phyloP scores from a whole-genome alignment of 92 coral and sea anemone species.

The Diadumene lineata region DNA sequence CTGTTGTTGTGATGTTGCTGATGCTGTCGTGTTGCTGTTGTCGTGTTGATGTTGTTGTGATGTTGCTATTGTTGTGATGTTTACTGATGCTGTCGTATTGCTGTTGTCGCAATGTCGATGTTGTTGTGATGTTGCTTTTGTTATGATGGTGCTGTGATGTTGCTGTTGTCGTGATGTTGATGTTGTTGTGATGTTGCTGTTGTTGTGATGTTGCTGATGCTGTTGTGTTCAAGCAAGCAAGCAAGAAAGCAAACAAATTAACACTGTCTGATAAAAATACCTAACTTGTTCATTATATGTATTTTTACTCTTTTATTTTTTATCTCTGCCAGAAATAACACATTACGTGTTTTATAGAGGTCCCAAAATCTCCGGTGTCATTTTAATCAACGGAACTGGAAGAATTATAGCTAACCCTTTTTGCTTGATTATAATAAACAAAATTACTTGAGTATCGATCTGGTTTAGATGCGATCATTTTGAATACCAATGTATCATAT shows the following conservation, averaged over 20 bases:
- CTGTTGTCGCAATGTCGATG: not conserved
- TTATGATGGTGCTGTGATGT: not conserved
- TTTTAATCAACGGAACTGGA: not conserved
- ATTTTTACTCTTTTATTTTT: too few relatives aligned
- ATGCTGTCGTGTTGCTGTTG: not conserved
- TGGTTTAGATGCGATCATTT: too few relatives aligned
- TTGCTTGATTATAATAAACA: not conserved
- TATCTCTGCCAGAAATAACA: too few relatives aligned
- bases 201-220: not conserved
- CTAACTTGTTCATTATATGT: too few relatives aligned
- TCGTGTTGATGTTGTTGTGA: not conserved
- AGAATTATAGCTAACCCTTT: not conserved
- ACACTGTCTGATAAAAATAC: too few relatives aligned
- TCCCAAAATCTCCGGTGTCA: not conserved
- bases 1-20: not conserved
- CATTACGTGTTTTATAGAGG: too few relatives aligned
- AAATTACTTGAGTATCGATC: too few relatives aligned
- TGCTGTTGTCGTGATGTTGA: not conserved
- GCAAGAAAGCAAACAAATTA: too few relatives aligned
- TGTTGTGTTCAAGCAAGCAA: not conserved
- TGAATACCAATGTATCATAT: too few relatives aligned
- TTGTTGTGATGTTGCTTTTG: not conserved
- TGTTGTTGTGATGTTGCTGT: not conserved
- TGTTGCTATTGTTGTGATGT: conserved; percentile 3
- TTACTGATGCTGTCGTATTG: not conserved